Evolutionary conservation across 2,113 vertebrate species (phyloP).

Genomic region (Lipotes vexillifer): DNA sequence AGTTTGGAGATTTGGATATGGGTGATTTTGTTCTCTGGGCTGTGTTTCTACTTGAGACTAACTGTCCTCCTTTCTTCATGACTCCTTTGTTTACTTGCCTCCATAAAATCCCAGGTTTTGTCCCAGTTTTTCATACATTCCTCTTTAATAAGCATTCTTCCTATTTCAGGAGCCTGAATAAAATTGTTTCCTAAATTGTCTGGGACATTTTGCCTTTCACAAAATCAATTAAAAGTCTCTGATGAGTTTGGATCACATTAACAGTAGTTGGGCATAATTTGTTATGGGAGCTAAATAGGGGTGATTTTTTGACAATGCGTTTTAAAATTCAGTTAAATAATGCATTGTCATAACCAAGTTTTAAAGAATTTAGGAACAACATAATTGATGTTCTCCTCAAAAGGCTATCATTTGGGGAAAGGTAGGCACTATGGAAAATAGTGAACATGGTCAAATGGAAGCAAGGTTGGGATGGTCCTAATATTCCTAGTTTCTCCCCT

Average conservation of each 20-base stretch:
- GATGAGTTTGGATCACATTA: background rate
- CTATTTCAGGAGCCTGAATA: background rate
- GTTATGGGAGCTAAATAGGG: background rate
- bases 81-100: background rate
- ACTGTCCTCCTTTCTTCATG: background rate
- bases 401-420: background rate
- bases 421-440: background rate
- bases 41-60: background rate
- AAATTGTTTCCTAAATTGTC: background rate
- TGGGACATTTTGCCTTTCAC: background rate
- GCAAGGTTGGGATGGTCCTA: background rate
- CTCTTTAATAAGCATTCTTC: background rate
- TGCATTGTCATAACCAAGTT: background rate
- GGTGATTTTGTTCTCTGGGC: background rate
- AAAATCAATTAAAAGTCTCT: background rate
- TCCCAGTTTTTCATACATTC: background rate
- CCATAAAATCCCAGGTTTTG: background rate
- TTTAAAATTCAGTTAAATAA: background rate
- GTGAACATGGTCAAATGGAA: background rate
- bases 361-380: background rate
- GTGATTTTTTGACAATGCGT: background rate
- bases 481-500: background rate
- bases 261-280: background rate
- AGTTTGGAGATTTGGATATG: background rate
- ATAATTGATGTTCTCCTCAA: background rate